phyloP scores from a whole-genome alignment of 1,140 invertebrate species.

The Chrysomallon squamiferum region DNA sequence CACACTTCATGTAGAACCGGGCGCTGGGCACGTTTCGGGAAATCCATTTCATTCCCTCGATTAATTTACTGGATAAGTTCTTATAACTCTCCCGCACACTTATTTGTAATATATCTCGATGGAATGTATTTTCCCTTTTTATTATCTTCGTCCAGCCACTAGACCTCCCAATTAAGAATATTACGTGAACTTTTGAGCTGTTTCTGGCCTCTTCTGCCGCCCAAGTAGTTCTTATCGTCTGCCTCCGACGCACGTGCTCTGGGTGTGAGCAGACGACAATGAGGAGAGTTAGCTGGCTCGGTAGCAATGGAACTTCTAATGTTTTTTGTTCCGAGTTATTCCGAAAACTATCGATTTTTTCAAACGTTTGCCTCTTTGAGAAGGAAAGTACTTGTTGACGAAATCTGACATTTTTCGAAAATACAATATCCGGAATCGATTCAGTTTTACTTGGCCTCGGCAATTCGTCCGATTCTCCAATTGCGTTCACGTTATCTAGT shows the following conservation, averaged over 20 bases:
- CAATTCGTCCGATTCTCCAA: too few species aligned
- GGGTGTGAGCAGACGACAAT: slow-evolving; percentile 6
- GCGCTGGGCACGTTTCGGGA: background rate
- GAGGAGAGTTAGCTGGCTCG: background rate
- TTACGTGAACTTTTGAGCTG: background rate
- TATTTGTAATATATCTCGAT: slow-evolving; percentile 1
- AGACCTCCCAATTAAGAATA: background rate
- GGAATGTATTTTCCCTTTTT: background rate
- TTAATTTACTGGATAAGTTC: slow-evolving; percentile 1
- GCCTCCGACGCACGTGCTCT: background rate
- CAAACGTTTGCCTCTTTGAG: too few species aligned
- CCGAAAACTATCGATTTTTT: too few species aligned
- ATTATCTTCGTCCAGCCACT: background rate
- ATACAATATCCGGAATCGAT: too few species aligned
- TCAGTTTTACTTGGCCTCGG: too few species aligned
- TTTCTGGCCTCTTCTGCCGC: background rate
- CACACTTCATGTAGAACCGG: slow-evolving; percentile 3
- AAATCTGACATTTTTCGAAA: too few species aligned
- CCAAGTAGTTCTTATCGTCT: slow-evolving; percentile 6
- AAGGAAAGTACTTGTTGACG: too few species aligned
- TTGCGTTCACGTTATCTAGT: too few species aligned
- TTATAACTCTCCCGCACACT: background rate
- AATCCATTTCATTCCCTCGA: slow-evolving; percentile 2
- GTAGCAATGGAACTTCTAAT: too few species aligned
- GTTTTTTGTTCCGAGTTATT: too few species aligned